A percentile compares a stretch with the other conserved stretches of the same genome.
Conservation (phyloP, 2,797 vertebrate genomes). For the Lutjanus argentimaculatus region DNA sequence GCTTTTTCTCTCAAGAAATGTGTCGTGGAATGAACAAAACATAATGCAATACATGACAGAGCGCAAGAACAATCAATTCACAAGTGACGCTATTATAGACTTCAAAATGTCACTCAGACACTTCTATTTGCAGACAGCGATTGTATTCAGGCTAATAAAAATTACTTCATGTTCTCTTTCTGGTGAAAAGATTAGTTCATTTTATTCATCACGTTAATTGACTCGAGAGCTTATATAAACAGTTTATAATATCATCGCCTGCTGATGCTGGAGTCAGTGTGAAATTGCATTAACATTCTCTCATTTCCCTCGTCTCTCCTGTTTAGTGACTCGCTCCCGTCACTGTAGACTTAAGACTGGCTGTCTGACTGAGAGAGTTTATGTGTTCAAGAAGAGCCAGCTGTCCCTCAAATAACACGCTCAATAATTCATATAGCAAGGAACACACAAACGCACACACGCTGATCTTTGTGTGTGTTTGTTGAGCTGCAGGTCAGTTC, state of each 20-base stretch:
- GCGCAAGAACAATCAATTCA: conserved; percentile 8
- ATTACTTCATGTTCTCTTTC: conserved; percentile 34
- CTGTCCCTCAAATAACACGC: conserved; percentile 85
- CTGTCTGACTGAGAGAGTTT: conserved; percentile 69
- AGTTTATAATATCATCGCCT: conserved; percentile 30
- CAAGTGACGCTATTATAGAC: conserved; percentile 16
- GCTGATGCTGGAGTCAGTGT: conserved; percentile 48
- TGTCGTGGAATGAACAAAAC: conserved; percentile 6
- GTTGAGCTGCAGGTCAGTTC: conserved; percentile 39
- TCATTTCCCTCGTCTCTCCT: conserved; percentile 30
- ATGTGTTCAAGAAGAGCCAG: conserved; percentile 78
- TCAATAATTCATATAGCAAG: conserved; percentile 81
- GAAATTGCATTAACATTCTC: conserved; percentile 66
- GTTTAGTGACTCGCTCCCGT: conserved; percentile 40
- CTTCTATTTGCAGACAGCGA: conserved; percentile 19
- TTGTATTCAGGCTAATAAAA: conserved; percentile 26
- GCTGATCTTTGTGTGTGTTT: conserved; percentile 20
- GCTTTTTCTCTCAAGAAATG: not conserved
- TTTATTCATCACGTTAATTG: conserved; percentile 32
- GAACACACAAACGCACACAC: conserved; percentile 40
- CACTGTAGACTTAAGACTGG: conserved; percentile 48
- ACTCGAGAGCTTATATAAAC: conserved; percentile 53
- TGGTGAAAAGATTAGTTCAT: conserved; percentile 37
- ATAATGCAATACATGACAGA: not conserved
- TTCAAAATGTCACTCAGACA: conserved; percentile 20